Percentiles rank a stretch among this genome's conserved stretches.
Conservation (phyloP, 1,140 invertebrate species). For the Copidosoma floridanum region DNA sequence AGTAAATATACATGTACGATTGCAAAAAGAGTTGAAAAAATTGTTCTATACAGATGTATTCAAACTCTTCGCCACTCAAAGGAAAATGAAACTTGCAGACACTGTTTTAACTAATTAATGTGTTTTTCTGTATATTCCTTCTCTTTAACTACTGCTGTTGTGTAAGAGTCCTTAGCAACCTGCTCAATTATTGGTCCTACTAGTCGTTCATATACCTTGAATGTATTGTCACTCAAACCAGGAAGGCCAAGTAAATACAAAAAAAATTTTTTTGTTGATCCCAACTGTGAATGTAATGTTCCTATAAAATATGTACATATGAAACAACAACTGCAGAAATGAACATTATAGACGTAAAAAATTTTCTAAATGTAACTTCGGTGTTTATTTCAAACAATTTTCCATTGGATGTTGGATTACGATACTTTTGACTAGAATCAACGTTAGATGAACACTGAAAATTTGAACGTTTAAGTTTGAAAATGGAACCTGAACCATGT, state of each 20-base stretch:
- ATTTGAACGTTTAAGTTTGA: too few relatives aligned
- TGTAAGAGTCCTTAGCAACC: neutral
- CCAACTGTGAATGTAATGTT: neutral
- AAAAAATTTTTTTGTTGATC: neutral
- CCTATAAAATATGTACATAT: too few relatives aligned
- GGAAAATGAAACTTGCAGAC: neutral
- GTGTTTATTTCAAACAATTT: too few relatives aligned
- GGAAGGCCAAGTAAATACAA: neutral
- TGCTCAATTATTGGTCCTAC: neutral
- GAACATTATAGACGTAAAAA: too few relatives aligned
- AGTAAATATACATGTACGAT: too few relatives aligned
- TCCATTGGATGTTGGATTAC: too few relatives aligned
- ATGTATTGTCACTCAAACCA: neutral
- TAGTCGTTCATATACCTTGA: neutral
- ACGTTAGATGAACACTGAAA: too few relatives aligned
- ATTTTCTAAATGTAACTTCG: too few relatives aligned
- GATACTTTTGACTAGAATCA: too few relatives aligned
- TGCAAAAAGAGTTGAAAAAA: neutral
- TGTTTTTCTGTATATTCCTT: neutral
- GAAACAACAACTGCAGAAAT: too few relatives aligned
- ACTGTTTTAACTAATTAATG: neutral
- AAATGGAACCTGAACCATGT: too few relatives aligned
- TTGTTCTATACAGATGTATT: neutral
- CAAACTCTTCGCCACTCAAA: neutral
- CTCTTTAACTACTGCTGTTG: neutral